A percentile compares a stretch with the other conserved stretches of the same genome.
phyloP scores from a whole-genome alignment of 2,888 invertebrate species.

The Drosophila seclusa region DNA sequence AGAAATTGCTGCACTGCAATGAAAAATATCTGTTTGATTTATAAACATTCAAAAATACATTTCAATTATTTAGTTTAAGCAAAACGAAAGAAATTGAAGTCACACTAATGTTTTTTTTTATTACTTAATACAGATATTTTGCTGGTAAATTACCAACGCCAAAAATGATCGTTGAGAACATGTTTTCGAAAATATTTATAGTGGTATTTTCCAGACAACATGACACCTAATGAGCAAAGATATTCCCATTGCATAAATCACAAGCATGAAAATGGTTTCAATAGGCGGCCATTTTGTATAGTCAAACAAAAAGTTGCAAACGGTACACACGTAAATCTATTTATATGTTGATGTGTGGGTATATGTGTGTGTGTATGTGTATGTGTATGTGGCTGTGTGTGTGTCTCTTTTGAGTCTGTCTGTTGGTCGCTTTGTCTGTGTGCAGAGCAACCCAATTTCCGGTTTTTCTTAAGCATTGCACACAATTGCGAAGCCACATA shows the following conservation, averaged over 20 bases:
- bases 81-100: background rate
- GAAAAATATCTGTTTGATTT: background rate
- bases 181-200: conserved; percentile 52
- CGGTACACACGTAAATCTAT: conserved; percentile 67
- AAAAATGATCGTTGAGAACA: background rate
- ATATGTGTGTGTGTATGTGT: conserved; percentile 28
- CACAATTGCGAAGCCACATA: conserved; percentile 63
- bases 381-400: conserved; percentile 30
- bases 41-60: background rate
- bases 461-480: conserved; percentile 80
- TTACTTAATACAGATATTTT: background rate
- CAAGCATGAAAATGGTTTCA: conserved; percentile 75
- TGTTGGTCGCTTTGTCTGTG: conserved; percentile 59
- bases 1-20: background rate
- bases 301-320: conserved; percentile 59
- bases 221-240: conserved; percentile 75
- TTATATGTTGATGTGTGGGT: conserved; percentile 36
- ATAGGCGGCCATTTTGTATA: conserved; percentile 56
- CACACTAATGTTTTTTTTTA: too few relatives aligned
- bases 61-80: background rate
- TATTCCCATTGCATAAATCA: conserved; percentile 72
- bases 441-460: conserved; percentile 79
- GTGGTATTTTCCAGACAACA: conserved; percentile 33
- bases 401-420: conserved; percentile 39
- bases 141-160: background rate